Conservation (phyloP, 2,113 vertebrate genomes). For the Hippocampus zosterae region DNA sequence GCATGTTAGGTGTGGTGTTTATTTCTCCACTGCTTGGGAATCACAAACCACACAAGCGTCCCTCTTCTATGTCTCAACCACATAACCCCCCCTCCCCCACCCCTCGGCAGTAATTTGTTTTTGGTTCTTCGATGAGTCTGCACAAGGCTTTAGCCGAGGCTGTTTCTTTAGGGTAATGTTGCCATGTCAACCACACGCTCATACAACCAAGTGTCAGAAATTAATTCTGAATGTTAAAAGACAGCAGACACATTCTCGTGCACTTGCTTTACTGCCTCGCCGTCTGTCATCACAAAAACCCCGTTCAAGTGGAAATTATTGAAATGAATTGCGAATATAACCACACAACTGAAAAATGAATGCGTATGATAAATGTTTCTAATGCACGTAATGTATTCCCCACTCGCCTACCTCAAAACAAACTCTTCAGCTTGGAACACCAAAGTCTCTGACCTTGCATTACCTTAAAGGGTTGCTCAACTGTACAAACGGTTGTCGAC, state of each 20-base stretch:
- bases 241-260: neutral
- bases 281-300: neutral
- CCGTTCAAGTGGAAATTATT: neutral
- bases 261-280: neutral
- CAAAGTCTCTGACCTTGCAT: no score
- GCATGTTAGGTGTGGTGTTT: constrained; percentile 22
- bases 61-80: neutral
- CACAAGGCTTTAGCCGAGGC: constrained; percentile 6
- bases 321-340: neutral
- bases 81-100: neutral
- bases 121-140: constrained; percentile 4
- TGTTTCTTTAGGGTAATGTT: neutral
- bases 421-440: no score
- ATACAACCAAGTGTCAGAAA: neutral
- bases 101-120: constrained; percentile 16
- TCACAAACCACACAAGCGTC: constrained; percentile 8
- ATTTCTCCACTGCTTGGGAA: constrained; percentile 20
- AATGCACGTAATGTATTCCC: no score
- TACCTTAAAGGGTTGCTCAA: no score
- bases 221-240: neutral
- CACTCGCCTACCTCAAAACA: no score
- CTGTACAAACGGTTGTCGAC: no score
- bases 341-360: neutral
- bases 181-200: constrained; percentile 6
- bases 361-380: neutral